Percentiles rank a stretch among this genome's conserved stretches.
Evolutionary conservation across 2,113 vertebrate species (phyloP).

Genomic region (Spea bombifrons): DNA sequence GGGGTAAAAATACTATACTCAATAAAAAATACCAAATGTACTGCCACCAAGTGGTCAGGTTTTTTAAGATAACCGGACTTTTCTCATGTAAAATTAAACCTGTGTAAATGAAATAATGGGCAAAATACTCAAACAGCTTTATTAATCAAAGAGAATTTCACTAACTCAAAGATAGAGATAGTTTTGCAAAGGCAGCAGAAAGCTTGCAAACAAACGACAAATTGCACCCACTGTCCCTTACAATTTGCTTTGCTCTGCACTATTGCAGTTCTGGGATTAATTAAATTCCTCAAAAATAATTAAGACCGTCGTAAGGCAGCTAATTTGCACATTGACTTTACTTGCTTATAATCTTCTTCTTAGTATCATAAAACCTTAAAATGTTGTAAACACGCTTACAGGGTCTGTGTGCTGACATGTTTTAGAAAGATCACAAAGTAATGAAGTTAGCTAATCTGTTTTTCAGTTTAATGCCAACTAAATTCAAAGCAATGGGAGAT

Average conservation of each 20-base stretch:
- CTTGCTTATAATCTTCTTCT: constrained; percentile 45
- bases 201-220: constrained; percentile 39
- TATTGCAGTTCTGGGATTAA: constrained; percentile 45
- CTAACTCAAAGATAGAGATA: constrained; percentile 23
- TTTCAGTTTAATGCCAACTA: constrained; percentile 5
- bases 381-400: constrained; percentile 28
- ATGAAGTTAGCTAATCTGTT: constrained; percentile 9
- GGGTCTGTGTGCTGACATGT: constrained; percentile 7
- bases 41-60: not conserved
- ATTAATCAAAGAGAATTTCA: constrained; percentile 29
- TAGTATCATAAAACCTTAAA: constrained; percentile 34
- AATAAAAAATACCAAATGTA: not conserved
- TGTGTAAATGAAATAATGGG: constrained; percentile 13
- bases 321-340: constrained; percentile 47
- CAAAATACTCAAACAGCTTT: constrained; percentile 26
- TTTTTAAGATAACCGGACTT: not conserved
- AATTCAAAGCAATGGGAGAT: constrained; percentile 1
- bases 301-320: constrained; percentile 44
- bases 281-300: constrained; percentile 49
- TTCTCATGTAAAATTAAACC: not conserved
- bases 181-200: constrained; percentile 44
- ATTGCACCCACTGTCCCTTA: constrained; percentile 45
- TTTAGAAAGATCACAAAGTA: constrained; percentile 16
- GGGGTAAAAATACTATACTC: not conserved
- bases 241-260: constrained; percentile 46